phyloP scores from a whole-genome alignment of 1,140 invertebrate species.

The Plectrocnemia conspersa region DNA sequence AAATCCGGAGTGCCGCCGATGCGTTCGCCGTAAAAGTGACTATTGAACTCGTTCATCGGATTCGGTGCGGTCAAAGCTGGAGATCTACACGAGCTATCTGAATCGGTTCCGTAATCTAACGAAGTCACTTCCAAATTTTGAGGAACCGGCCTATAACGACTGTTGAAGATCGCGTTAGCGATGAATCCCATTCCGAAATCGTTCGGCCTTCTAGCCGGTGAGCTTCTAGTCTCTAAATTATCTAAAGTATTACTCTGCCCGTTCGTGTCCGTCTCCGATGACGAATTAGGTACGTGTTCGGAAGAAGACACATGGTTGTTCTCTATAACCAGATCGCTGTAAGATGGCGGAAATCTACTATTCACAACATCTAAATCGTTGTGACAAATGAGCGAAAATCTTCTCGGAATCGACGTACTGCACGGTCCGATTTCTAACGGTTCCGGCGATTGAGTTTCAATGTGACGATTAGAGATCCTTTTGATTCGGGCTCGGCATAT shows the following conservation, averaged over 20 bases:
- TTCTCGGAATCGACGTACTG: not conserved
- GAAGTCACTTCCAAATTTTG: constrained; percentile 16
- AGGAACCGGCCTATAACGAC: constrained; percentile 29
- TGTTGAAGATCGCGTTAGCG: constrained; percentile 31
- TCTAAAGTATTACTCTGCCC: not conserved
- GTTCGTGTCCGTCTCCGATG: not conserved
- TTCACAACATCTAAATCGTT: constrained; percentile 11
- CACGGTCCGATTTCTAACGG: not conserved
- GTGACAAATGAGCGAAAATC: constrained; percentile 10
- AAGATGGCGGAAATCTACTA: constrained; percentile 9
- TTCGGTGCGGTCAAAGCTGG: constrained; percentile 2
- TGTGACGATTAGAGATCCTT: constrained; percentile 8
- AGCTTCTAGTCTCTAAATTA: constrained; percentile 2
- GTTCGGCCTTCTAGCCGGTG: constrained; percentile 25
- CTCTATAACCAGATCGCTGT: too few species aligned
- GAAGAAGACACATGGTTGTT: too few species aligned
- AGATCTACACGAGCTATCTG: constrained; percentile 27
- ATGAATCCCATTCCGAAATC: constrained; percentile 30
- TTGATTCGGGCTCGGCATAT: constrained; percentile 31
- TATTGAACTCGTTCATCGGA: constrained; percentile 17
- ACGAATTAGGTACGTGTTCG: constrained; percentile 1
- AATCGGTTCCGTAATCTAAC: constrained; percentile 27
- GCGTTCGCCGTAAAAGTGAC: constrained; percentile 17
- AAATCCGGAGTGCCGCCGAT: constrained; percentile 15
- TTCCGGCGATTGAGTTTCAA: not conserved